Percentiles rank a stretch among this genome's conserved stretches.
Evolutionary conservation across 1,140 invertebrate species (phyloP).

Genomic region (Manduca sexta): DNA sequence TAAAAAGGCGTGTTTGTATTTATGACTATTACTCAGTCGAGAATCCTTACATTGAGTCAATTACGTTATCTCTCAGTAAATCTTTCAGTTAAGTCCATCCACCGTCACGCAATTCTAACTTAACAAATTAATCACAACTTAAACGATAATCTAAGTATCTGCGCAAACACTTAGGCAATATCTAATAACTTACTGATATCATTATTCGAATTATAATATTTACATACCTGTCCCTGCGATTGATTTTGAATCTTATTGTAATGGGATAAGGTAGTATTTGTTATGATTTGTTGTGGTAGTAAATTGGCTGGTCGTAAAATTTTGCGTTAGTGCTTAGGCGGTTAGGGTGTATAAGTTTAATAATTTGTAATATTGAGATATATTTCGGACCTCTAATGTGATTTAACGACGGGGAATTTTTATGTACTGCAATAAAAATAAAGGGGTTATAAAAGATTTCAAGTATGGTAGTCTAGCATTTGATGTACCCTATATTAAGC

Average conservation of each 20-base stretch:
- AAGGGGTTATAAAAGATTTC: too few species aligned
- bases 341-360: constrained; percentile 7
- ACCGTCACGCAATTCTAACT: background rate
- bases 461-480: too few species aligned
- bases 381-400: too few species aligned
- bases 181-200: constrained; percentile 28
- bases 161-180: constrained; percentile 4
- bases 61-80: too few species aligned
- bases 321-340: constrained; percentile 18
- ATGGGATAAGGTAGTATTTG: constrained; percentile 1
- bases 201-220: constrained; percentile 38
- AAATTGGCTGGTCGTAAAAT: constrained; percentile 10
- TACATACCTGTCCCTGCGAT: background rate
- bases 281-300: constrained; percentile 4
- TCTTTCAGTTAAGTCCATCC: too few species aligned
- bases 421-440: too few species aligned
- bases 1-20: too few species aligned
- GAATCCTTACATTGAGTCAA: too few species aligned
- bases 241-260: constrained; percentile 3
- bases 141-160: constrained; percentile 6
- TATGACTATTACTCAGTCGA: too few species aligned
- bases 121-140: constrained; percentile 4
- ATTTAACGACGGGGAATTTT: too few species aligned
- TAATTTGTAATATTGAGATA: too few species aligned
- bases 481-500: too few species aligned